These are phyloP conservation scores for Panulirus ornatus DNA, from an alignment of 1,140 invertebrate species.

Conservation along the genomic window DNA sequence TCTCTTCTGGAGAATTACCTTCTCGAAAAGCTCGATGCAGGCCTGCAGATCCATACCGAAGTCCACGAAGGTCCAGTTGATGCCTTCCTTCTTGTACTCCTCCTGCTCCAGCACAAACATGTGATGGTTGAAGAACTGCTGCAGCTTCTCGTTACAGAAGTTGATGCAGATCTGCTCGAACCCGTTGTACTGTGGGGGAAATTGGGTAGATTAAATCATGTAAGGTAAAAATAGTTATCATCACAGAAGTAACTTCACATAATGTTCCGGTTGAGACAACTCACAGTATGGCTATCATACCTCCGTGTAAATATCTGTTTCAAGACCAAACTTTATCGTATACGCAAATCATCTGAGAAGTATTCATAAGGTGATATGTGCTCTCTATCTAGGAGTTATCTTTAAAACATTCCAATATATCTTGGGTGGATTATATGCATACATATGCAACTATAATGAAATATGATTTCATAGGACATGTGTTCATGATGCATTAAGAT, in stretches of 20 bases:
- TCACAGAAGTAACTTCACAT: neutral
- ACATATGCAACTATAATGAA: no score
- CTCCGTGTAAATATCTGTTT: neutral
- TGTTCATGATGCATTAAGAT: no score
- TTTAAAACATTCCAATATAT: no score
- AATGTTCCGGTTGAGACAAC: neutral
- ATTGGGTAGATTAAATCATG: neutral
- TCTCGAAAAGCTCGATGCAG: conserved; percentile 85
- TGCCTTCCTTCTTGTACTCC: conserved; percentile 90
- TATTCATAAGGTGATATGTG: no score
- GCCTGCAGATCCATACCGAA: conserved; percentile 79
- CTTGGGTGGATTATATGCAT: no score
- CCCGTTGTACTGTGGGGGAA: conserved; percentile 78
- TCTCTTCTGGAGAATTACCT: conserved; percentile 82
- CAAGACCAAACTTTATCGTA: neutral
- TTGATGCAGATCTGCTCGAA: conserved; percentile 77
- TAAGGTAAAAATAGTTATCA: neutral
- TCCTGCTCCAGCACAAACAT: conserved; percentile 71
- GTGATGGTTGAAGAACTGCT: conserved; percentile 71
- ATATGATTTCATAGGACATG: no score
- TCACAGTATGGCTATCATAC: neutral
- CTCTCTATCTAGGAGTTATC: no score
- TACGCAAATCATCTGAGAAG: neutral
- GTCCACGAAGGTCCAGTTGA: conserved; percentile 83
- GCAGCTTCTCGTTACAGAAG: conserved; percentile 71